These are phyloP conservation scores for Pachydiplax longipennis DNA, from an alignment of 2,888 invertebrate genomes.

Conservation along the genomic window DNA sequence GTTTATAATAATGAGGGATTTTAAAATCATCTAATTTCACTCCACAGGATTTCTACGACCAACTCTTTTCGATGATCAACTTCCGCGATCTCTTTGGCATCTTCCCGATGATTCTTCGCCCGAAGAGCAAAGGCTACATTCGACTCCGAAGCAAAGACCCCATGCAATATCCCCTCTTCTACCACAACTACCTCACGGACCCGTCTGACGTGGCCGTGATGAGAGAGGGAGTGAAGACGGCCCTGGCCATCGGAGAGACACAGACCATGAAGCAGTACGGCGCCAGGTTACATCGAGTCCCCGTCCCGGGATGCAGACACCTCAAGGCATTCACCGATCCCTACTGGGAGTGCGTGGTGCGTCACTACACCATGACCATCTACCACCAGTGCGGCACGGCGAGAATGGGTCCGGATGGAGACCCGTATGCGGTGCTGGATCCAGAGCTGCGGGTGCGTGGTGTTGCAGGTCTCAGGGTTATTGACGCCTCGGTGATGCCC, in stretches of 20 bases:
- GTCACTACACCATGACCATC: constrained; percentile 87
- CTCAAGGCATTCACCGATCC: constrained; percentile 79
- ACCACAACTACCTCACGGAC: constrained; percentile 91
- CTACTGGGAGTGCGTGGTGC: constrained; percentile 84
- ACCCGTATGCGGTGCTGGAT: constrained; percentile 84
- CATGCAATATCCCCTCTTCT: constrained; percentile 81
- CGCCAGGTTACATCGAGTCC: constrained; percentile 75
- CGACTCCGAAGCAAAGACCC: constrained; percentile 75
- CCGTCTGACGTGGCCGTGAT: constrained; percentile 83
- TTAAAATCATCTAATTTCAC: too few species aligned
- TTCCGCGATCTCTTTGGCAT: constrained; percentile 81
- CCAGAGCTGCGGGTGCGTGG: constrained; percentile 79
- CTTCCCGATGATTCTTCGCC: constrained; percentile 88
- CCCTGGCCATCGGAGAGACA: constrained; percentile 81
- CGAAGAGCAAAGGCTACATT: constrained; percentile 84
- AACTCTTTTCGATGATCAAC: constrained; percentile 73
- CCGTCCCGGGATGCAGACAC: constrained; percentile 83
- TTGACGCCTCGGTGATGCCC: constrained; percentile 90
- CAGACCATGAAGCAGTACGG: constrained; percentile 74
- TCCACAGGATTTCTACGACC: constrained; percentile 73
- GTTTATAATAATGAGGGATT: too few species aligned
- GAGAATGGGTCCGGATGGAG: constrained; percentile 82
- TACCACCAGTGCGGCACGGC: constrained; percentile 85
- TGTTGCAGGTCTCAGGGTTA: constrained; percentile 76
- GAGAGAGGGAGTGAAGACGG: constrained; percentile 86